Conservation (phyloP, 64 coral and sea anemone species). For the Pocillopora damicornis region DNA sequence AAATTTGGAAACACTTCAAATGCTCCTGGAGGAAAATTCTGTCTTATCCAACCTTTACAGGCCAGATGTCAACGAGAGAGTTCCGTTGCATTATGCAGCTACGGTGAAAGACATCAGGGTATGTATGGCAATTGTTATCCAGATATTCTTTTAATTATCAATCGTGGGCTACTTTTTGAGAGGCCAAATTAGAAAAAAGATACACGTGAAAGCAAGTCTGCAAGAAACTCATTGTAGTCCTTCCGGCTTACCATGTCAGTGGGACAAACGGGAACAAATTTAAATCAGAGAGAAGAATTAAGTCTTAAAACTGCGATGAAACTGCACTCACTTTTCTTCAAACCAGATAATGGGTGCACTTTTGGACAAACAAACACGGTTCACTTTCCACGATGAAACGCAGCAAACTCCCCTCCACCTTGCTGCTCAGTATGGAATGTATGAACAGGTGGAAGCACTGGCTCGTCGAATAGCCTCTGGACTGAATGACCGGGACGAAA, state of each 20-base stretch:
- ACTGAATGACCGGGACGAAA: slow-evolving; percentile 74
- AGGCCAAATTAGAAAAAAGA: no score
- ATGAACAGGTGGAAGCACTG: slow-evolving; percentile 54
- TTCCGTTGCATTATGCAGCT: slow-evolving; percentile 79
- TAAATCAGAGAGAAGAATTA: no score
- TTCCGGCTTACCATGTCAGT: no score
- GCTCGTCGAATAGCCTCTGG: slow-evolving; percentile 48
- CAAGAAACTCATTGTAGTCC: no score
- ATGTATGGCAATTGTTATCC: not conserved
- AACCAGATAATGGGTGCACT: slow-evolving; percentile 62
- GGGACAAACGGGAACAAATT: no score
- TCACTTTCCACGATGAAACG: slow-evolving; percentile 54
- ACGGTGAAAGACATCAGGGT: slow-evolving; percentile 58
- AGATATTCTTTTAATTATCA: not conserved
- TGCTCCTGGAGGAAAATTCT: slow-evolving; percentile 46
- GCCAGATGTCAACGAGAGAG: slow-evolving; percentile 52
- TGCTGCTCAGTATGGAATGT: slow-evolving; percentile 58
- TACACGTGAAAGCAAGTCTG: no score
- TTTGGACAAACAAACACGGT: slow-evolving; percentile 46
- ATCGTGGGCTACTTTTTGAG: no score
- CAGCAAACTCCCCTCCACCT: slow-evolving; percentile 75
- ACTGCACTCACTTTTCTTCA: not conserved
- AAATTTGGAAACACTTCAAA: slow-evolving; percentile 40
- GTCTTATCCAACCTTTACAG: slow-evolving; percentile 22
- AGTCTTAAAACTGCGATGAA: not conserved